Evolutionary conservation across 2,113 vertebrate genomes (phyloP).

Genomic region (Siniperca chuatsi): DNA sequence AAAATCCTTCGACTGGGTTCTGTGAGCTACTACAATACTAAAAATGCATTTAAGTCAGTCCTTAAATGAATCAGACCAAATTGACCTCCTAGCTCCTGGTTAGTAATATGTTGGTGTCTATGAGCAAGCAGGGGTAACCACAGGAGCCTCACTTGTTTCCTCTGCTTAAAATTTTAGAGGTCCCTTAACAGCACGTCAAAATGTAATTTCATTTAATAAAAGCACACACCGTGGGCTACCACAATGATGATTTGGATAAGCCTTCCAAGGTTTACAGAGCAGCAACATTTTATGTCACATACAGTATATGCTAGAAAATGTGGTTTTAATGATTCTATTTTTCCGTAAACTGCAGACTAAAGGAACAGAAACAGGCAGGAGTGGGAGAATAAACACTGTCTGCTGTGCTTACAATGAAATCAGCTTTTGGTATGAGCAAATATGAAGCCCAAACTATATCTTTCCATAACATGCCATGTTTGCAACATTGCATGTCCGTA

Average conservation of each 20-base stretch:
- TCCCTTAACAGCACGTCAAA: conserved; percentile 18
- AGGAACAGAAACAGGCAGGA: conserved; percentile 1
- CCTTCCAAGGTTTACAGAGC: not conserved
- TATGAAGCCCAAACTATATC: not conserved
- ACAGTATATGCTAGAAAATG: not conserved
- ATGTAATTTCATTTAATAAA: conserved; percentile 21
- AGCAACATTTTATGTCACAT: not conserved
- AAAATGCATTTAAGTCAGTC: not conserved
- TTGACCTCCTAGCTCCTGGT: not conserved
- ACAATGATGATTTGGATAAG: not conserved
- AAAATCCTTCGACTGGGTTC: not conserved
- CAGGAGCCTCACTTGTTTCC: conserved; percentile 2
- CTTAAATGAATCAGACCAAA: not conserved
- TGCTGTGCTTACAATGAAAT: conserved; percentile 2
- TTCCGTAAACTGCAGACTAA: conserved; percentile 16
- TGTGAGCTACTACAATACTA: not conserved
- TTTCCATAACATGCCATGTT: conserved; percentile 4
- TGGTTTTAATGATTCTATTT: conserved; percentile 2
- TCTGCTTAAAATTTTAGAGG: not conserved
- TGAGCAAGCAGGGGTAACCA: not conserved
- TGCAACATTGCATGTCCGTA: not conserved
- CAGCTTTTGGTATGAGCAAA: not conserved
- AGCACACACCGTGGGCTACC: conserved; percentile 1
- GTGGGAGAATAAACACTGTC: not conserved
- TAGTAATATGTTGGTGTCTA: not conserved